A percentile compares a stretch with the other conserved stretches of the same genome.
These are phyloP conservation scores for Hepsetus odoe DNA, from an alignment of 2,113 vertebrate genomes.

Conservation along the genomic window DNA sequence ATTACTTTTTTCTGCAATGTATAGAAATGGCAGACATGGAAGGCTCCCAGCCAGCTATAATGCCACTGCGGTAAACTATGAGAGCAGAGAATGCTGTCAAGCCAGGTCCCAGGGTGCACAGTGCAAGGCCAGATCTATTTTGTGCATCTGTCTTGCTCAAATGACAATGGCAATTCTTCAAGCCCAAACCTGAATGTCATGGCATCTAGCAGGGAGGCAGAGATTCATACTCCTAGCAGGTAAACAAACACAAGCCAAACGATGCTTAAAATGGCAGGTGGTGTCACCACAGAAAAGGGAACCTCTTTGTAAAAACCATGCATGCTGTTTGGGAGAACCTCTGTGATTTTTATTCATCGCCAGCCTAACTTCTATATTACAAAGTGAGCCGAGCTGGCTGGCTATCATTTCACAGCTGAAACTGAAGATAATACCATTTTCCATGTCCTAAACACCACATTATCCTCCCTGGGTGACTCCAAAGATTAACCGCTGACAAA, in stretches of 20 bases:
- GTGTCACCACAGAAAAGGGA: slow-evolving; percentile 18
- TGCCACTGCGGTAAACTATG: slow-evolving; percentile 15
- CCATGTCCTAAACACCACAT: slow-evolving; percentile 7
- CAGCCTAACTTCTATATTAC: slow-evolving; percentile 27
- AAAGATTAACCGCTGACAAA: slow-evolving; percentile 18
- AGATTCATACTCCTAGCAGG: slow-evolving; percentile 29
- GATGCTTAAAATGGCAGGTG: slow-evolving; percentile 45
- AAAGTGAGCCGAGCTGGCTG: slow-evolving; percentile 1
- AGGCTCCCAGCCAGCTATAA: slow-evolving; percentile 4
- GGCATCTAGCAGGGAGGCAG: slow-evolving; percentile 29
- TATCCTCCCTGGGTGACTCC: slow-evolving; percentile 7
- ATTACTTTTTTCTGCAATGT: slow-evolving; percentile 26
- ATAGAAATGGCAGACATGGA: slow-evolving; percentile 12
- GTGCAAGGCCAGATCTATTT: slow-evolving; percentile 43
- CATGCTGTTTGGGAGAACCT: slow-evolving; percentile 9
- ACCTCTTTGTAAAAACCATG: slow-evolving; percentile 28
- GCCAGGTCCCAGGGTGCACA: slow-evolving; percentile 17
- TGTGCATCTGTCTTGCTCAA: slow-evolving; percentile 45
- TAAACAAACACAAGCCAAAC: slow-evolving; percentile 43
- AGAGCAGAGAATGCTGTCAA: slow-evolving; percentile 26
- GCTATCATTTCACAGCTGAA: slow-evolving; percentile 35
- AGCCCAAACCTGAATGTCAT: slow-evolving; percentile 47
- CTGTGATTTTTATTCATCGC: slow-evolving; percentile 20
- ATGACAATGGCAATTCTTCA: slow-evolving; percentile 50
- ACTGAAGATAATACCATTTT: slow-evolving; percentile 32